Conservation (phyloP, 2,888 invertebrate genomes). For the Stenodera caucasica region DNA sequence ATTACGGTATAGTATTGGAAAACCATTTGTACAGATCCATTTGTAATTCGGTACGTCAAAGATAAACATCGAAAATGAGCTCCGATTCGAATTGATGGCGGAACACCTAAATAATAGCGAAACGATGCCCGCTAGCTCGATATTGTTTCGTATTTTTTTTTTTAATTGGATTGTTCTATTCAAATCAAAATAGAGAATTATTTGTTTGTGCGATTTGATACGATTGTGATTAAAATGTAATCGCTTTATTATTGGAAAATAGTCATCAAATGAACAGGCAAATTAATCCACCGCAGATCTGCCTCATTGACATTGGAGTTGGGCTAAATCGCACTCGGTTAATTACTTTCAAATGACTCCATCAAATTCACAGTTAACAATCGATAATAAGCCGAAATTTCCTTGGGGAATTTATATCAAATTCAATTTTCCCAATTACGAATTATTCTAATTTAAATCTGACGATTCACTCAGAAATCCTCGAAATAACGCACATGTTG, state of each 20-base stretch:
- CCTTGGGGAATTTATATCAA: no score
- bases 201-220: no score
- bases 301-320: neutral
- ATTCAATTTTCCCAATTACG: no score
- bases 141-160: conserved; percentile 7
- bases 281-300: neutral
- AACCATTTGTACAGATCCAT: conserved; percentile 21
- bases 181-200: no score
- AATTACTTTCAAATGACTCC: neutral
- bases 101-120: conserved; percentile 12
- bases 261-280: neutral
- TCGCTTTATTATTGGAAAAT: conserved; percentile 1
- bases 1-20: conserved; percentile 20
- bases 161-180: neutral
- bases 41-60: conserved; percentile 22
- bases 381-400: no score
- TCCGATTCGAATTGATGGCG: conserved; percentile 15
- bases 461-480: no score
- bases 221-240: neutral
- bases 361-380: neutral
- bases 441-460: no score
- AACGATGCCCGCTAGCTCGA: neutral
- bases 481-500: no score
- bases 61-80: conserved; percentile 23
- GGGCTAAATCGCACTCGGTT: neutral